phyloP scores from a whole-genome alignment of 92 coral and sea anemone species.

The Virgularia gustaviana region DNA sequence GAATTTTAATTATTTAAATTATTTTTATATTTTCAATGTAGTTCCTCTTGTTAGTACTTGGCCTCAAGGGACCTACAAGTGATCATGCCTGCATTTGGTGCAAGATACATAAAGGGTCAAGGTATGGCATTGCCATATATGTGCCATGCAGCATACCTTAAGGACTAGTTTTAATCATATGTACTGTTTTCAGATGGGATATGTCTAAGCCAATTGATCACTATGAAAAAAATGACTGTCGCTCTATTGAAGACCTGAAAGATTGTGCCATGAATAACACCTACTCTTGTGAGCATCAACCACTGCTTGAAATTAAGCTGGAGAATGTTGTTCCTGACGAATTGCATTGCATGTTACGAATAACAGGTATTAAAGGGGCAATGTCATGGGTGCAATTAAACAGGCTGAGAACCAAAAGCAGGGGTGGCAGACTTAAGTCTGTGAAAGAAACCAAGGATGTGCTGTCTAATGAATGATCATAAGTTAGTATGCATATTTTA shows the following conservation, averaged over 20 bases:
- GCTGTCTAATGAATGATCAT: too few relatives aligned
- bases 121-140: not conserved
- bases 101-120: not conserved
- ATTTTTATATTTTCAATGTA: not conserved
- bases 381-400: too few relatives aligned
- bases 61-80: conserved; percentile 6
- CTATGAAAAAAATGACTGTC: not conserved
- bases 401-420: too few relatives aligned
- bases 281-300: not conserved
- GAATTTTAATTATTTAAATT: not conserved
- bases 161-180: not conserved
- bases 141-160: not conserved
- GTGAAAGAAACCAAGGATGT: too few relatives aligned
- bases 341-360: conserved; percentile 16
- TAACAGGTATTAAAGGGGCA: conserved; percentile 9
- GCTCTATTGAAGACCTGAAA: conserved; percentile 3
- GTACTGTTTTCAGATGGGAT: conserved; percentile 8
- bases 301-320: conserved; percentile 11
- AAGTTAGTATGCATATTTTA: too few relatives aligned
- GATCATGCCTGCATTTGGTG: conserved; percentile 18
- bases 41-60: conserved; percentile 3
- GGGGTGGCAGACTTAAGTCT: too few relatives aligned
- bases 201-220: conserved; percentile 7
- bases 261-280: conserved; percentile 8
- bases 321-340: conserved; percentile 10